phyloP scores from a whole-genome alignment of 2,888 invertebrate genomes.

The Tiphia femorata region DNA sequence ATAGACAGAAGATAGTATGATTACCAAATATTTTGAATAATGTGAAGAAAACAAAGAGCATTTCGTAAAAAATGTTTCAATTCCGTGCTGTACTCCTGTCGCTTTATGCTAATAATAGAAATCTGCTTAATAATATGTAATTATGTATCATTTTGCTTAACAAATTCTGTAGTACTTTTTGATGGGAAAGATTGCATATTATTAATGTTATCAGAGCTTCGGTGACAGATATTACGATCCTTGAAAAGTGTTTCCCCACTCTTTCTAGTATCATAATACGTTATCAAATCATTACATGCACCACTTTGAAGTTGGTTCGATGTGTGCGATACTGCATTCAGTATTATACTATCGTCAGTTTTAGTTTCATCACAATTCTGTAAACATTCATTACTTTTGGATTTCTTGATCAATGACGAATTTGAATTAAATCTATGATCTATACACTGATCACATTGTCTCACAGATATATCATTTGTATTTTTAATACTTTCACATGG shows the following conservation, averaged over 20 bases:
- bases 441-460: constrained; percentile 39
- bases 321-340: constrained; percentile 30
- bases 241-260: constrained; percentile 28
- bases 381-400: constrained; percentile 50
- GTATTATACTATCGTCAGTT: too few species aligned
- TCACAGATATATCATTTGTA: constrained; percentile 40
- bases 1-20: constrained; percentile 48
- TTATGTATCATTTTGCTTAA: constrained; percentile 11
- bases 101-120: too few species aligned
- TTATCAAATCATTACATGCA: constrained; percentile 21
- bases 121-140: constrained; percentile 18
- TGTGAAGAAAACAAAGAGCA: constrained; percentile 22
- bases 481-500: constrained; percentile 39
- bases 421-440: constrained; percentile 45
- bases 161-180: background rate
- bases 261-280: constrained; percentile 25
- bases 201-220: constrained; percentile 50
- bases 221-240: constrained; percentile 41
- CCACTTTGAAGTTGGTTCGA: constrained; percentile 27
- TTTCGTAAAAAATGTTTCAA: constrained; percentile 29
- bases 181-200: constrained; percentile 32
- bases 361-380: too few species aligned
- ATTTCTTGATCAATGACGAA: constrained; percentile 43
- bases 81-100: constrained; percentile 16
- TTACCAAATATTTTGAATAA: constrained; percentile 31